Evolutionary conservation across 2,797 vertebrate species (phyloP).

Genomic region (Podarcis siculus): DNA sequence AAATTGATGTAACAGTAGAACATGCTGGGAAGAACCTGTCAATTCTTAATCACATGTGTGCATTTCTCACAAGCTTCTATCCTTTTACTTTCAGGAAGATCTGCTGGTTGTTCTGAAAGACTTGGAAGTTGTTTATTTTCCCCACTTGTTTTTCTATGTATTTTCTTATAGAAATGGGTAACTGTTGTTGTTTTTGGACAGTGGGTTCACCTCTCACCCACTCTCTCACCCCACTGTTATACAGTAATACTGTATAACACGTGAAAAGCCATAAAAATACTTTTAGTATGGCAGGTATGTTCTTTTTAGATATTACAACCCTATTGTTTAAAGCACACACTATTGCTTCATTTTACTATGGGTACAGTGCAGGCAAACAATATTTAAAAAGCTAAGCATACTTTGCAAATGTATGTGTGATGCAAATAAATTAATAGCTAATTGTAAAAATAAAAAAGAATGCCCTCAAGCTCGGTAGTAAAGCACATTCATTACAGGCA

Average conservation of each 20-base stretch:
- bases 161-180: constrained; percentile 16
- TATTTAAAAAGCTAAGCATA: not conserved
- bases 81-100: constrained; percentile 5
- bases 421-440: constrained; percentile 42
- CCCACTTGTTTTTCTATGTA: constrained; percentile 8
- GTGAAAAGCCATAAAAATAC: not conserved
- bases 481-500: too few species aligned
- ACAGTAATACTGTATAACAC: constrained; percentile 1
- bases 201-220: constrained; percentile 7
- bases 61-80: constrained; percentile 32
- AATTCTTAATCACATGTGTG: constrained; percentile 13
- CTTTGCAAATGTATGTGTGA: not conserved
- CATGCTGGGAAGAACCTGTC: not conserved
- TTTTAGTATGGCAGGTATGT: not conserved
- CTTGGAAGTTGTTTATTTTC: not conserved
- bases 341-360: not conserved
- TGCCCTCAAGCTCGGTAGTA: not conserved
- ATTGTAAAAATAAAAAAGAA: constrained; percentile 44
- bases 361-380: not conserved
- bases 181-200: constrained; percentile 20
- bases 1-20: constrained; percentile 15
- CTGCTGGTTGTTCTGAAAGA: not conserved
- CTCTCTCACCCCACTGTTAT: too few species aligned
- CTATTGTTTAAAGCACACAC: not conserved
- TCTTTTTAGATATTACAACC: not conserved